phyloP scores from a whole-genome alignment of 2,113 vertebrate species.

The Tautogolabrus adspersus region DNA sequence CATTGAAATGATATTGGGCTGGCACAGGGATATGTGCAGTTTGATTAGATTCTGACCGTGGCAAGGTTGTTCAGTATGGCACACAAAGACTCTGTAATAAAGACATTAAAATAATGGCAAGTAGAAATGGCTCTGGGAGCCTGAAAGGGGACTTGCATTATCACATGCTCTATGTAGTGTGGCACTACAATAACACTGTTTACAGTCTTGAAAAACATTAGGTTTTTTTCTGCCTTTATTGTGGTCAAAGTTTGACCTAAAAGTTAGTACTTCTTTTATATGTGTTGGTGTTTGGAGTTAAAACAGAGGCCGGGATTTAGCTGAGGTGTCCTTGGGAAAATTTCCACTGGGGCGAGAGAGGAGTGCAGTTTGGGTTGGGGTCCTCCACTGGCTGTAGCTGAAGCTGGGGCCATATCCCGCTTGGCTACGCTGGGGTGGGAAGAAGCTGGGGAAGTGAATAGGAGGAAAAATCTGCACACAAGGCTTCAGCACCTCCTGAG shows the following conservation, averaged over 20 bases:
- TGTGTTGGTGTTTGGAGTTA: conserved; percentile 37
- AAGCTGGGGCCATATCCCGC: not conserved
- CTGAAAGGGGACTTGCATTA: conserved; percentile 1
- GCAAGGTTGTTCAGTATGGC: conserved; percentile 37
- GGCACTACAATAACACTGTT: conserved; percentile 15
- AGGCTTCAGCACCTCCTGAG: conserved; percentile 73
- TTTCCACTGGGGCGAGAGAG: conserved; percentile 15
- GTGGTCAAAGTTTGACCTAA: not conserved
- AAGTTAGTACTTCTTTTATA: not conserved
- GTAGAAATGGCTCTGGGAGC: not conserved
- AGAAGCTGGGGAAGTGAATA: conserved; percentile 59
- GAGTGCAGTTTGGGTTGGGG: not conserved
- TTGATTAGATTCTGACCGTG: conserved; percentile 25
- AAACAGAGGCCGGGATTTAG: conserved; percentile 67
- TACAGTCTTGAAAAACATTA: not conserved
- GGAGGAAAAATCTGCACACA: conserved; percentile 82
- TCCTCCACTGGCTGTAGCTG: conserved; percentile 46
- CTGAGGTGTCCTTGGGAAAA: conserved; percentile 48
- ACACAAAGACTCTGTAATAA: conserved; percentile 2
- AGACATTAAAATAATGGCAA: conserved; percentile 1
- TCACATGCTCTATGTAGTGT: not conserved
- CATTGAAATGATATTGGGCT: conserved; percentile 25
- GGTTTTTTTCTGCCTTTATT: conserved; percentile 13
- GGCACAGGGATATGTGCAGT: conserved; percentile 15
- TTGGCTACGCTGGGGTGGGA: not conserved